Conservation (phyloP, 2,113 vertebrate genomes). For the Sinocyclocheilus grahami region DNA sequence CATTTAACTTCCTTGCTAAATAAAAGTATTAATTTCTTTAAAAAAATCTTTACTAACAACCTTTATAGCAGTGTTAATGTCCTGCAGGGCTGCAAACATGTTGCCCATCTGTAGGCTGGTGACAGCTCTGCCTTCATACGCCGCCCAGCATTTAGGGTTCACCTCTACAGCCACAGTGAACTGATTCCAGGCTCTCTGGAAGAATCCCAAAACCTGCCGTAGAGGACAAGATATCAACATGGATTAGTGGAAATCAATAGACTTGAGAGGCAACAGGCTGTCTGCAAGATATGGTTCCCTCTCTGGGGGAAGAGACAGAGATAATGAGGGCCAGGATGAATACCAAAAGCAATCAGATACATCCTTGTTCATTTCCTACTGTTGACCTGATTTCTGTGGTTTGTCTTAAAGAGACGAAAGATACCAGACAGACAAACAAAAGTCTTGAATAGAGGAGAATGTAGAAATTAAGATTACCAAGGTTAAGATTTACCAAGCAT, state of each 20-base stretch:
- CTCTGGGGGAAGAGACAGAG: not conserved
- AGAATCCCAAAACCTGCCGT: conserved; percentile 71
- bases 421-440: not conserved
- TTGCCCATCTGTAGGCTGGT: conserved; percentile 79
- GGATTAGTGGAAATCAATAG: conserved; percentile 44
- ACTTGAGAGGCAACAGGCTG: conserved; percentile 30
- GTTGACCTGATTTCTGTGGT: not conserved
- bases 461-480: not conserved
- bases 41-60: conserved; percentile 55
- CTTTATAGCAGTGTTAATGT: conserved; percentile 78
- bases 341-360: conserved; percentile 32
- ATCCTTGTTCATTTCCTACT: not conserved
- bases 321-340: conserved; percentile 38
- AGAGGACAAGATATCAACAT: conserved; percentile 40
- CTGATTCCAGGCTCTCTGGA: conserved; percentile 80
- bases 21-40: not conserved
- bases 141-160: conserved; percentile 67
- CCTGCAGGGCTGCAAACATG: conserved; percentile 78
- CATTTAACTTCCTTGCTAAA: not conserved
- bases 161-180: conserved; percentile 74
- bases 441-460: not conserved
- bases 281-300: conserved; percentile 18
- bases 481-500: not conserved
- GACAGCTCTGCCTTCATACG: conserved; percentile 77
- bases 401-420: not conserved